Conservation (phyloP, 2,888 invertebrate genomes). For the Caenorhabditis sp. region DNA sequence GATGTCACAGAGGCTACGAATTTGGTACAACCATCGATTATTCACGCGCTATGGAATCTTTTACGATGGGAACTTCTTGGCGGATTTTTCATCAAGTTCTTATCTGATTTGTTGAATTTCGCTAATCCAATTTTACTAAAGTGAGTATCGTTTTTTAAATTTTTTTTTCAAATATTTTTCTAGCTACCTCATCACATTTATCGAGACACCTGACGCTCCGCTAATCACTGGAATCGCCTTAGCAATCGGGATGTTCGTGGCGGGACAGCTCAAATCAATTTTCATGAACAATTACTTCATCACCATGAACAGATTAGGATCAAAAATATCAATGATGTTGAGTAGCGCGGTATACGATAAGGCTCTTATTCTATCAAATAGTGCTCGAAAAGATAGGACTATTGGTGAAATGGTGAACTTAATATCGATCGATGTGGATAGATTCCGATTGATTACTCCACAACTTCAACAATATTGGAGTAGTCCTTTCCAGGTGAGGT, state of each 20-base stretch:
- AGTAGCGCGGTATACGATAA: conserved; percentile 70
- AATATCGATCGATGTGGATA: conserved; percentile 74
- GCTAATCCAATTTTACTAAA: conserved; percentile 67
- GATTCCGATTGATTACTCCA: conserved; percentile 71
- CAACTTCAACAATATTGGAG: conserved; percentile 70
- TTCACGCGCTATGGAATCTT: conserved; percentile 55
- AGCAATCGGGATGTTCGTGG: conserved; percentile 60
- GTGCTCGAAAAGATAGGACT: conserved; percentile 73
- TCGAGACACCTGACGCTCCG: conserved; percentile 61
- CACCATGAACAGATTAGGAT: conserved; percentile 61
- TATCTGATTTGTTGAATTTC: conserved; percentile 64
- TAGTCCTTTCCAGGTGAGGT: conserved; percentile 63
- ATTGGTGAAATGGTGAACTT: conserved; percentile 75
- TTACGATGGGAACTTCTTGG: conserved; percentile 65
- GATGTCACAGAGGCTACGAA: neutral
- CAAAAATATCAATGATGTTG: conserved; percentile 62
- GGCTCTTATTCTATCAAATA: conserved; percentile 73
- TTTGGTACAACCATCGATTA: conserved; percentile 53
- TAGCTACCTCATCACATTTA: conserved; percentile 64
- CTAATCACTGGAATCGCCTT: conserved; percentile 59
- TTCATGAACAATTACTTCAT: conserved; percentile 61
- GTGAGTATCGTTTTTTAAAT: conserved; percentile 39
- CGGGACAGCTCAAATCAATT: conserved; percentile 43
- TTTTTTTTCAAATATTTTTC: no score
- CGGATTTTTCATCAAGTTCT: conserved; percentile 59